Evolutionary conservation across 1,140 invertebrate genomes (phyloP).

Genomic region (Drosophila obscura): DNA sequence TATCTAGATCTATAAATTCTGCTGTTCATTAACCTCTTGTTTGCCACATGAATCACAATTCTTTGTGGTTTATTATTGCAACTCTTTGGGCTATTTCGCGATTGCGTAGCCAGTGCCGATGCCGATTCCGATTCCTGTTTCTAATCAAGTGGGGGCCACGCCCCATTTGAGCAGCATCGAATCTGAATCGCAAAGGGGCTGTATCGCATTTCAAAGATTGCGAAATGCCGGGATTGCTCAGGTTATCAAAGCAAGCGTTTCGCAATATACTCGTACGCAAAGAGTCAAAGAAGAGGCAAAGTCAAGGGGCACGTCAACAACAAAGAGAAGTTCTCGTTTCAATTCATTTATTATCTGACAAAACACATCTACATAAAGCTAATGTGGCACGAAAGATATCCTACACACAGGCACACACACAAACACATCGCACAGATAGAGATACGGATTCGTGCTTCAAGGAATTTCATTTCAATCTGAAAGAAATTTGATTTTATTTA

Average conservation of each 20-base stretch:
- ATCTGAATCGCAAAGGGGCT: background rate
- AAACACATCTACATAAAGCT: slow-evolving; percentile 60
- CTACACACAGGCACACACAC: slow-evolving; percentile 19
- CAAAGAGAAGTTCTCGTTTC: slow-evolving; percentile 46
- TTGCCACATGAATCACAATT: slow-evolving; percentile 29
- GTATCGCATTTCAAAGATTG: slow-evolving; percentile 62
- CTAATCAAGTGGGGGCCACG: slow-evolving; percentile 32
- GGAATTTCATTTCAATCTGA: slow-evolving; percentile 67
- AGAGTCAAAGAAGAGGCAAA: slow-evolving; percentile 3
- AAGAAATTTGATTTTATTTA: slow-evolving; percentile 62
- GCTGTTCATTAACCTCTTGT: slow-evolving; percentile 36
- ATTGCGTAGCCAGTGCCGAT: background rate
- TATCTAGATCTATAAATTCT: slow-evolving; percentile 30
- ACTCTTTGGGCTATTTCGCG: no score
- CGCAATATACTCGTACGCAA: background rate
- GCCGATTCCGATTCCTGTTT: slow-evolving; percentile 3
- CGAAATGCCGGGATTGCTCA: slow-evolving; percentile 49
- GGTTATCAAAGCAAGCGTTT: slow-evolving; percentile 29
- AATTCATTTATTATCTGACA: slow-evolving; percentile 58
- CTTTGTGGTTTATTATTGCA: slow-evolving; percentile 33
- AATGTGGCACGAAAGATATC: slow-evolving; percentile 60
- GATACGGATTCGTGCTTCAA: slow-evolving; percentile 45
- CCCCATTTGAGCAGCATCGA: slow-evolving; percentile 8
- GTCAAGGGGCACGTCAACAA: slow-evolving; percentile 39
- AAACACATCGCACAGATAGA: slow-evolving; percentile 7